Base-by-base conservation (phyloP, 2,113 vertebrate species). In the Condylura cristata region DNA sequence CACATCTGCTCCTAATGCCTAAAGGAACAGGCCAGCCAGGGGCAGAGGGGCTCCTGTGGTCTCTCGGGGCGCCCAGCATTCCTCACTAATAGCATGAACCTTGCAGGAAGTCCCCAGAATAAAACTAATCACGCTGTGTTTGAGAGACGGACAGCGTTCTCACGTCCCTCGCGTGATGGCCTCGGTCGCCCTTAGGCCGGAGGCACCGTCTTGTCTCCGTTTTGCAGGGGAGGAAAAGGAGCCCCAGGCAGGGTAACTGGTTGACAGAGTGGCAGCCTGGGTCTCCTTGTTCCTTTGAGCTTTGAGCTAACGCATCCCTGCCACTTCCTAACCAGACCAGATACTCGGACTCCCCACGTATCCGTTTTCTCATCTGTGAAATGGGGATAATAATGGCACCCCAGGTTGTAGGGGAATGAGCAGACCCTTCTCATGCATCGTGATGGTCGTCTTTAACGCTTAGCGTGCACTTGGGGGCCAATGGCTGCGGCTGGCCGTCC, bases 331-430 rank as follows among this genome's bases (percentile, higher is more conserved):
- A n/a, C 91, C 79, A 32, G 56, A 46, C 58, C 44, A 51, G 13
- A 61, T 20, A 48, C 30, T 86, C 30, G 46, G 68, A 71, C 44
- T 80, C 53, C 26, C 28, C 0, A 5, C 17, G 58, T 48, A 51
- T 81, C 66, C 3, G n/a, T 82, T 93, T 85, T 17, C 82, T 81
- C 46, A 14, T 86, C 51, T 79, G 11, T 71, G 63, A 63, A 75
- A 86, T 76, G 48, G 46, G 28, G 60, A 51, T 72, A 65, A 18
- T n/a, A 16, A 39, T 51, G 44, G 70, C 20, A 32, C 32, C 46
- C 46, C 14, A 32, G 28, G 17, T 34, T 48, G 11, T 56, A 3
- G 20, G 60, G 46, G 44, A 20, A 44, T 17, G 10, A 72, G 63
- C 20, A 30, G 37, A 75, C n/a, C 28, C 10, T 22, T 28, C 14